These are phyloP conservation scores for Sinocyclocheilus anshuiensis DNA, from an alignment of 2,113 vertebrate genomes.

Conservation along the genomic window DNA sequence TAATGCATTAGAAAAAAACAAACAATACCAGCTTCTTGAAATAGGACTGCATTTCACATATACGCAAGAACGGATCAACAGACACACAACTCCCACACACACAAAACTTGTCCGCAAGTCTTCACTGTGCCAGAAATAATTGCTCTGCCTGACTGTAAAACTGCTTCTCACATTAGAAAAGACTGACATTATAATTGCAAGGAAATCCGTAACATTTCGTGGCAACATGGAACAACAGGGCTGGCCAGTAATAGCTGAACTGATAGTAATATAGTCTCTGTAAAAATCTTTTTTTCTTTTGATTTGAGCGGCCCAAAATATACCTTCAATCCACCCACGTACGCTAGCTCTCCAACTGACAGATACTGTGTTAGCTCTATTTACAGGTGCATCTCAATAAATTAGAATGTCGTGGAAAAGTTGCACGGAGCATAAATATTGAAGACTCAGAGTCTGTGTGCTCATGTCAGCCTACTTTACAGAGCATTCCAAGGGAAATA, in stretches of 20 bases:
- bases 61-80: neutral
- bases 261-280: constrained; percentile 3
- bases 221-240: neutral
- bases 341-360: constrained; percentile 8
- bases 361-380: constrained; percentile 54
- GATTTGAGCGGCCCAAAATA: constrained; percentile 17
- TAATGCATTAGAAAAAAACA: neutral
- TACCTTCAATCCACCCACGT: constrained; percentile 40
- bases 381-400: no score
- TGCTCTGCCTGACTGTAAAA: constrained; percentile 29
- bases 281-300: constrained; percentile 13
- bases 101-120: neutral
- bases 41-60: neutral
- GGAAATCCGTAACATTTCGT: constrained; percentile 5
- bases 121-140: constrained; percentile 24
- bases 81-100: no score
- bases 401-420: no score
- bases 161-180: neutral
- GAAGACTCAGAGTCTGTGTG: constrained; percentile 27
- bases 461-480: constrained; percentile 30
- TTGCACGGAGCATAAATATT: constrained; percentile 47
- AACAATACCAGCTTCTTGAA: neutral
- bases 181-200: constrained; percentile 26
- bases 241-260: neutral
- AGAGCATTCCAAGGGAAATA: neutral